phyloP scores from a whole-genome alignment of 2,113 vertebrate genomes.

The Antechinus stuartii region DNA sequence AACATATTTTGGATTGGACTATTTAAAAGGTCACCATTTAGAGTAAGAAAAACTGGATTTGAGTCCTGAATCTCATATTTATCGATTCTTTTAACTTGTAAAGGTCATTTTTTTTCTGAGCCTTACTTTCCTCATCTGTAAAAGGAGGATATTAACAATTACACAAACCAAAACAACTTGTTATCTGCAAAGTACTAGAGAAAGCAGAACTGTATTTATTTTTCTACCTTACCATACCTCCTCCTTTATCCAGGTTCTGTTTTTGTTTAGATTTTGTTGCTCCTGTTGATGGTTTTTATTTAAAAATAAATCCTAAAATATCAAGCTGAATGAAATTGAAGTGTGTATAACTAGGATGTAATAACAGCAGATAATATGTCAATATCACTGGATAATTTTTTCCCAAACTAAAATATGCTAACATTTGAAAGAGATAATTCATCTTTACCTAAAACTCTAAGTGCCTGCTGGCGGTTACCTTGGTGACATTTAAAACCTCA shows the following conservation, averaged over 20 bases:
- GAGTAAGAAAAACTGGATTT: not conserved
- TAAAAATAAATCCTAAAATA: conserved; percentile 64
- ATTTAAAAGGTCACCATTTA: not conserved
- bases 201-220: accelerated
- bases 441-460: conserved; percentile 82
- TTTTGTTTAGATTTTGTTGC: conserved; percentile 33
- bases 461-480: conserved; percentile 82
- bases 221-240: not conserved
- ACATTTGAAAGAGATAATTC: conserved; percentile 79
- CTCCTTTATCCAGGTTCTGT: not conserved
- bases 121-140: not conserved
- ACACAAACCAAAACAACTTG: not conserved
- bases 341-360: conserved; percentile 50
- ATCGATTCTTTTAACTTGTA: not conserved
- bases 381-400: conserved; percentile 55
- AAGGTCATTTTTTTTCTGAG: not conserved
- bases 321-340: conserved; percentile 53
- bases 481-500: conserved; percentile 82
- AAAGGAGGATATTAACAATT: not conserved
- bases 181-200: not conserved
- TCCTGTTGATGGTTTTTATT: conserved; percentile 27
- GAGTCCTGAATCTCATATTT: not conserved
- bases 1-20: not conserved
- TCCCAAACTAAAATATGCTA: conserved; percentile 71
- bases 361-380: conserved; percentile 62